Base-by-base conservation (phyloP, 2,113 vertebrate genomes). In the Pteruthius melanotis region DNA sequence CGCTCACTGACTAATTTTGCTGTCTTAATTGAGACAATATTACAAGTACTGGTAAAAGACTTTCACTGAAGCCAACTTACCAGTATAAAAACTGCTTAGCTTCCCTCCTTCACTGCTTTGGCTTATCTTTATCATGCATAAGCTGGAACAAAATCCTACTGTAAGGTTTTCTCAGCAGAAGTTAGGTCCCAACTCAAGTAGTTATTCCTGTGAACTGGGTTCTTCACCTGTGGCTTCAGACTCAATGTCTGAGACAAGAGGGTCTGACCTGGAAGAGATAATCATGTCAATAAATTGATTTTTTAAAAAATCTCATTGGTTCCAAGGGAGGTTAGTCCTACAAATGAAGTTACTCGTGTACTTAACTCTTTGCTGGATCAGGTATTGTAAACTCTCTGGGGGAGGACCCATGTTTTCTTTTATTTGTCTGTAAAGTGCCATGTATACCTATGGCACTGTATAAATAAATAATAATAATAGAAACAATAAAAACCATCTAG, bases 381-480 rank as follows among this genome's bases (percentile, higher is more conserved):
- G 76, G 64, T 93, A 37, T 28, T 93, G 60, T 94, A 92, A 96
- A 94, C 88, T 82, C 88, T 93, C 85, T 95, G 64, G 90, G 90
- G 76, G 79, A 93, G 88, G 88, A 90, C 69, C 89, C 60, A 5
- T 56, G 59, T 60, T 75, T 94, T 82, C 87, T 93, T 97, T 97
- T 94, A 96, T 97, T 95, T 93, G 96, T 96, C 94, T 94, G 93
- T 95, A 97, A 97, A 97, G 93, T 84, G 49, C 92, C n/a, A 61
- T 87, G 80, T 96, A 96, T 88, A 95, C 88, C 93, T 92, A 87
- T 96, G 69, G 85, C 65, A 93, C 76, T 81, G 79, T 75, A 96
- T 87, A 96, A 96, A 94, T 95, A 96, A 96, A 95, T 96, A 97
- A 96, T 84, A 96, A 96, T 93, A 95, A 95, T 90, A 96, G 88